Base-by-base conservation (phyloP, 2,888 invertebrate genomes). In the Melolontha melolontha region DNA sequence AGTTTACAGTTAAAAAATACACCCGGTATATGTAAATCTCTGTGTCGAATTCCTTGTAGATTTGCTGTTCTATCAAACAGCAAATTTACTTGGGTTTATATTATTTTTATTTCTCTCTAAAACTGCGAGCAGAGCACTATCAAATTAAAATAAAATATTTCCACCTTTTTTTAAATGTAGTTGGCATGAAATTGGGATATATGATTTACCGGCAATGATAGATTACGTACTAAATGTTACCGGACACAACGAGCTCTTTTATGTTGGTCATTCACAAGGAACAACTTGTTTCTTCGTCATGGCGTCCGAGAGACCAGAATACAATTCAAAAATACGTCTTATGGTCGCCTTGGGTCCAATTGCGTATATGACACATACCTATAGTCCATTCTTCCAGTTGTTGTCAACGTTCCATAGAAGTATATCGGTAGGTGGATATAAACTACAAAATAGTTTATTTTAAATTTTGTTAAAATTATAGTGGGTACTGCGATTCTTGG, bases 211-310 rank as follows among this genome's bases (percentile, higher is more conserved):
- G 0, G 89, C 92, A 0, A 90, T 90, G 83, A 90, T 96, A 50
- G 91, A 96, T 78, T 88, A 90, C 77, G 85, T 90, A 16, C 80
- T 91, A 1, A 75, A 79, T 0, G 63, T 73, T 0, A 91, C 93
- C 0, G 86, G 86, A 0, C 83, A 86, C 27, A 71, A 86, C 0
- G 84, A 89, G 50, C 75, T 96, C 0, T 90, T 90, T 75, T 95
- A 93, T 78, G 82, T 93, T 0, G 95, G 95, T 0, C 93, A 94
- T 79, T 95, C 94, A 0, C 89, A 90, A 79, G 95, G 94, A 1
- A 89, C 90, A 0, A 90, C 91, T 0, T 77, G 84, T 1, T 90
- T 90, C 77, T 91, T 88, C 76, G 89, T 90, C 0, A 86, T 91
- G 88, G 84, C 85, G 11, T 86, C 89, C 0, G 84, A 88, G 63